Percentiles rank a stretch among this genome's conserved stretches.
Conservation (phyloP, 2,888 invertebrate species). For the Timema cristinae region DNA sequence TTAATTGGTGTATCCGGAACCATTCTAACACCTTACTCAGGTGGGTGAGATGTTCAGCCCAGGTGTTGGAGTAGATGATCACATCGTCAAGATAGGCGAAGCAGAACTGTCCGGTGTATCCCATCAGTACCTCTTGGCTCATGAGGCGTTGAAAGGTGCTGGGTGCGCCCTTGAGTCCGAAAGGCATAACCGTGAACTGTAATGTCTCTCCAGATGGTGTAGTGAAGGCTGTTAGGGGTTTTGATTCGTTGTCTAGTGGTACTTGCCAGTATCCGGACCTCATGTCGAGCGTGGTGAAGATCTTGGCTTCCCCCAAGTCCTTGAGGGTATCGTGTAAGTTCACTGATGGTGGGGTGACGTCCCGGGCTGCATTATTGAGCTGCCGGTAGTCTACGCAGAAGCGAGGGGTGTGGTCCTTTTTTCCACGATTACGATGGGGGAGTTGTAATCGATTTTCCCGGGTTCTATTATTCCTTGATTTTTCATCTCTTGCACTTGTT, state of each 20-base stretch:
- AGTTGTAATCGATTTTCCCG: constrained; percentile 13
- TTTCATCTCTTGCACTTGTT: background rate
- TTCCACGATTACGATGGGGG: constrained; percentile 21
- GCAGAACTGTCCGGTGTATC: background rate
- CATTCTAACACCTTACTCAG: background rate
- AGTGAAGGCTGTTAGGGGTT: constrained; percentile 26
- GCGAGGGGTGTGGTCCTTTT: constrained; percentile 31
- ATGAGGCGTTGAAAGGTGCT: background rate
- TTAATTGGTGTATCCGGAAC: background rate
- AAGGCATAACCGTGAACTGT: constrained; percentile 6
- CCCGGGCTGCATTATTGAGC: constrained; percentile 20
- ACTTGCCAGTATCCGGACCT: constrained; percentile 29
- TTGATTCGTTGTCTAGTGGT: constrained; percentile 5
- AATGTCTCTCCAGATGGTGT: constrained; percentile 18
- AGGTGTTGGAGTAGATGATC: background rate
- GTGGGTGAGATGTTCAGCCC: background rate
- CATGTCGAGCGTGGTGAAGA: constrained; percentile 27
- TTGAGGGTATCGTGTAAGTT: constrained; percentile 23
- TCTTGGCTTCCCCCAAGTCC: constrained; percentile 17
- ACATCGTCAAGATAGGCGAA: background rate
- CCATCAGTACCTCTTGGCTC: background rate
- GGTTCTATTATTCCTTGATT: background rate
- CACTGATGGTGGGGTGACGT: constrained; percentile 21
- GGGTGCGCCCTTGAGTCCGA: background rate
- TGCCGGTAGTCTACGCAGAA: constrained; percentile 26